Evolutionary conservation across 2,888 invertebrate species (phyloP).

Genomic region (Pteria penguin): DNA sequence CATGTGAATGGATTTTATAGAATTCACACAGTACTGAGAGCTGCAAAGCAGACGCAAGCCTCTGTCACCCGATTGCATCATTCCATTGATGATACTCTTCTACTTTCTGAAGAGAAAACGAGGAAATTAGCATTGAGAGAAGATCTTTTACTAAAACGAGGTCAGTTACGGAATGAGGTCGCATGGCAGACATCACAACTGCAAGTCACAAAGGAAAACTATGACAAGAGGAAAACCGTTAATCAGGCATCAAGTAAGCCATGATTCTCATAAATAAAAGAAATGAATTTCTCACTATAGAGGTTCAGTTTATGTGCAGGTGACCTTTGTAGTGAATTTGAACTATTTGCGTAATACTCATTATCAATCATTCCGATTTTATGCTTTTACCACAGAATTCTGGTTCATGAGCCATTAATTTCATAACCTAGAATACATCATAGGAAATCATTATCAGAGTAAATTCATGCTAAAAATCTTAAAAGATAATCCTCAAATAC

Average conservation of each 20-base stretch:
- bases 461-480: too few relatives aligned
- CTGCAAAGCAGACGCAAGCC: constrained; percentile 79
- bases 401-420: too few relatives aligned
- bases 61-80: constrained; percentile 72
- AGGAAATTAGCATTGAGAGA: constrained; percentile 71
- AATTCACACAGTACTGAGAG: constrained; percentile 79
- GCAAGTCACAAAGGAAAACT: constrained; percentile 84
- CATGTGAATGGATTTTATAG: too few relatives aligned
- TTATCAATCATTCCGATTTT: too few relatives aligned
- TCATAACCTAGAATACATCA: too few relatives aligned
- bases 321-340: too few relatives aligned
- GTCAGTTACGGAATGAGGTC: constrained; percentile 73
- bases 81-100: constrained; percentile 75
- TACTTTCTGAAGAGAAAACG: constrained; percentile 67
- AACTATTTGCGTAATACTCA: too few relatives aligned
- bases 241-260: constrained; percentile 63
- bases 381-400: too few relatives aligned
- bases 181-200: constrained; percentile 80
- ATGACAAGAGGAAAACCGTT: constrained; percentile 78
- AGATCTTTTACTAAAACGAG: constrained; percentile 68
- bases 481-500: too few relatives aligned
- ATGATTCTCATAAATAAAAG: background rate
- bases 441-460: too few relatives aligned
- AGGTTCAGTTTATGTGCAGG: too few relatives aligned
- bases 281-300: too few relatives aligned